These are phyloP conservation scores for Linhomoeus sp. DNA, from an alignment of 2,888 invertebrate species.

Conservation along the genomic window DNA sequence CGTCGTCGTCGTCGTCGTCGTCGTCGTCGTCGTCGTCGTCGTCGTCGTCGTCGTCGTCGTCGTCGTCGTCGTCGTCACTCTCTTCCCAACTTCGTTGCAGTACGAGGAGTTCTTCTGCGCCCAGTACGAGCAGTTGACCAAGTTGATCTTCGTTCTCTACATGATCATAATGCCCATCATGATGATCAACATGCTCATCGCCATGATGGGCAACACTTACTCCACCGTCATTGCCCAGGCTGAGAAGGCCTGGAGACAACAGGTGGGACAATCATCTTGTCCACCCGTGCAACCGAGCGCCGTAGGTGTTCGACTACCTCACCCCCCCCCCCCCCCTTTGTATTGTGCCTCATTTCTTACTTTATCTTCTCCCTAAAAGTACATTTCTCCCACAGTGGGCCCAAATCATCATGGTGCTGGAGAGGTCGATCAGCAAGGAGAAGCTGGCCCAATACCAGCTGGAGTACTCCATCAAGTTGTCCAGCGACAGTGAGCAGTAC, in stretches of 20 bases:
- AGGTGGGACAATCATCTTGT: conserved; percentile 36
- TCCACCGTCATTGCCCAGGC: conserved; percentile 92
- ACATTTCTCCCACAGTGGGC: conserved; percentile 65
- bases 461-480: conserved; percentile 75
- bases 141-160: conserved; percentile 86
- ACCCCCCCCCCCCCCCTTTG: too few relatives aligned
- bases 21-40: too few relatives aligned
- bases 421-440: conserved; percentile 70
- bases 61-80: too few relatives aligned
- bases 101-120: neutral
- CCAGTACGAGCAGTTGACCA: conserved; percentile 79
- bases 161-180: conserved; percentile 95
- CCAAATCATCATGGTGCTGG: conserved; percentile 87
- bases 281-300: too few relatives aligned
- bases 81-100: neutral
- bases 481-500: too few relatives aligned
- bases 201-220: conserved; percentile 99
- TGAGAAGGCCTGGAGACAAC: conserved; percentile 95
- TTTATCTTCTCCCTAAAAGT: too few relatives aligned
- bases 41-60: too few relatives aligned
- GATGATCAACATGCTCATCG: conserved; percentile 87
- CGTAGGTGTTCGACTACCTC: too few relatives aligned
- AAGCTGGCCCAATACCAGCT: conserved; percentile 75
- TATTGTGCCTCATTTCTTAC: too few relatives aligned
- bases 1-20: too few relatives aligned